phyloP scores from a whole-genome alignment of 2,888 invertebrate genomes.

The Cantharis nigra region DNA sequence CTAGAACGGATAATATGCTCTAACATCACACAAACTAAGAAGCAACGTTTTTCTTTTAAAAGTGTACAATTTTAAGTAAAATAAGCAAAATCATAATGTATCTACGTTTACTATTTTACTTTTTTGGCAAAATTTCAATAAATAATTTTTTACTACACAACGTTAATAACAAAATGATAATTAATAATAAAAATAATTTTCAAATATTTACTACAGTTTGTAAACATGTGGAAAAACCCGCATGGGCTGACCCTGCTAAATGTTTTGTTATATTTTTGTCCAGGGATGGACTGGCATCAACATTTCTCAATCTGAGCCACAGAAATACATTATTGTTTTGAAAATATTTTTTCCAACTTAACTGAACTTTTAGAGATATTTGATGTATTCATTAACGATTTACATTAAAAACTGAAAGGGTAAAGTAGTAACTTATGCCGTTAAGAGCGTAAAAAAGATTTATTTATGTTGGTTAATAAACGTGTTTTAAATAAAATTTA shows the following conservation, averaged over 20 bases:
- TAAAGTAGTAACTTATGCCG: too few relatives aligned
- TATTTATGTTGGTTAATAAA: too few relatives aligned
- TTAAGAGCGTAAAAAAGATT: too few relatives aligned
- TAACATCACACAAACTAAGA: constrained; percentile 41
- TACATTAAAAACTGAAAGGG: too few relatives aligned
- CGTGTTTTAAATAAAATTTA: too few relatives aligned
- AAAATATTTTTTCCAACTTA: too few relatives aligned
- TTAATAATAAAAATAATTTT: background rate
- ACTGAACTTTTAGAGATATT: too few relatives aligned
- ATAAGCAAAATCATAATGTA: constrained; percentile 8
- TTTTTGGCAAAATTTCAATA: constrained; percentile 17
- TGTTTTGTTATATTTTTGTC: background rate
- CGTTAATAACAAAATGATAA: background rate
- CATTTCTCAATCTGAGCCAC: background rate
- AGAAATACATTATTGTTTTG: too few relatives aligned
- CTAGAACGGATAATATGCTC: constrained; percentile 8
- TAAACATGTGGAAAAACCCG: background rate
- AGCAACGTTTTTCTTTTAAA: constrained; percentile 32
- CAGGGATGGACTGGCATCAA: background rate
- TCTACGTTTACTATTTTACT: constrained; percentile 16
- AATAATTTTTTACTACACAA: constrained; percentile 6
- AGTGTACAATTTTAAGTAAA: constrained; percentile 19
- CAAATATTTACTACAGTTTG: background rate
- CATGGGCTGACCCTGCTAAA: background rate
- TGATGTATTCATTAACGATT: too few relatives aligned